These are phyloP conservation scores for Drosophila mulleri DNA, from an alignment of 2,888 invertebrate species.

Conservation along the genomic window DNA sequence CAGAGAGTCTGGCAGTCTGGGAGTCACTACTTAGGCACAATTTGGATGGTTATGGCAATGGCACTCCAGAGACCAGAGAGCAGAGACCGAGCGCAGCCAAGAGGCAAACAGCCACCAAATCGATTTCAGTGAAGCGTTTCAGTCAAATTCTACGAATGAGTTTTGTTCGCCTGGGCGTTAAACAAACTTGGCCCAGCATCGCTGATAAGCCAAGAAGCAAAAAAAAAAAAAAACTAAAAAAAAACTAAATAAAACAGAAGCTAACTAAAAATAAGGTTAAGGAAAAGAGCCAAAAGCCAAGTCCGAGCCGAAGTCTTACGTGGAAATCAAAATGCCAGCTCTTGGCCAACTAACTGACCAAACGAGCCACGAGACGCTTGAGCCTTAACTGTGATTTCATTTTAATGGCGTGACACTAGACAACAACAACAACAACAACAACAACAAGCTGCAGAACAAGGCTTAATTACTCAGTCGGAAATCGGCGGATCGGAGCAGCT, in stretches of 20 bases:
- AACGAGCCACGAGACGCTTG: constrained; percentile 55
- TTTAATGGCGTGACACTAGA: constrained; percentile 81
- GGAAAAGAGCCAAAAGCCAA: constrained; percentile 12
- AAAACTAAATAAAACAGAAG: constrained; percentile 1
- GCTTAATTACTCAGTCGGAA: constrained; percentile 79
- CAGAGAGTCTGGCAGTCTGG: constrained; percentile 27
- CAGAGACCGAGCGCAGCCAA: constrained; percentile 18
- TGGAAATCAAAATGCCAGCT: constrained; percentile 66
- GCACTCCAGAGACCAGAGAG: constrained; percentile 83
- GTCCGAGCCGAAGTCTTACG: constrained; percentile 58
- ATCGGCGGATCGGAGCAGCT: constrained; percentile 63
- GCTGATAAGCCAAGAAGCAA: constrained; percentile 58
- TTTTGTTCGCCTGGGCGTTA: constrained; percentile 69
- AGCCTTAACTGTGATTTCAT: constrained; percentile 76
- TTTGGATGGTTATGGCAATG: constrained; percentile 82
- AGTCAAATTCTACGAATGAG: constrained; percentile 73
- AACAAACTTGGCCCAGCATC: constrained; percentile 63
- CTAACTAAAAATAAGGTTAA: constrained; percentile 7
- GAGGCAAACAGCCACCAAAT: constrained; percentile 53
- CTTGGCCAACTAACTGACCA: constrained; percentile 52
- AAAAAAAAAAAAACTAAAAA: neutral
- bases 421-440: constrained; percentile 50
- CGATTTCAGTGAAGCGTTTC: constrained; percentile 73
- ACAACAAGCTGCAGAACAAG: constrained; percentile 65
- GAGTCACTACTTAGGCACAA: constrained; percentile 82